phyloP scores from a whole-genome alignment of 2,113 vertebrate genomes.

The Phoenicopterus ruber region DNA sequence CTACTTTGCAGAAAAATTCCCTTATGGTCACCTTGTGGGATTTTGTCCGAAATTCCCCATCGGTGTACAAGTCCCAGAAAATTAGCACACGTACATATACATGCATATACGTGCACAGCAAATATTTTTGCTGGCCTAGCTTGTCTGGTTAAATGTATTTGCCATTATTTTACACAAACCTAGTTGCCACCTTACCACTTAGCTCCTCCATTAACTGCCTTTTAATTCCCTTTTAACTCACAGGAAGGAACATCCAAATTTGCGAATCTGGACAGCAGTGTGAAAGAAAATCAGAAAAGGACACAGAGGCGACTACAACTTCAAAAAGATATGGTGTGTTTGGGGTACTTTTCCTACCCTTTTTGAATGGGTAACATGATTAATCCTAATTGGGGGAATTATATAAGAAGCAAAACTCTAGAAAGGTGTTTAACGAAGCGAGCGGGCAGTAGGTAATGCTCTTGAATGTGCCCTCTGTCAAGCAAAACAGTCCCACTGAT shows the following conservation, averaged over 20 bases:
- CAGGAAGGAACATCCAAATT: constrained; percentile 97
- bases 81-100: too few relatives aligned
- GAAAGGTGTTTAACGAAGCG: not conserved
- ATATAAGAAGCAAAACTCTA: not conserved
- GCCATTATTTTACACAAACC: not conserved
- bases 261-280: constrained; percentile 88
- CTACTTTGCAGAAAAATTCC: not conserved
- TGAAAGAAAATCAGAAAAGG: constrained; percentile 94
- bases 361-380: not conserved
- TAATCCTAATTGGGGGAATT: not conserved
- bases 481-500: not conserved
- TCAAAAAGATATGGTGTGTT: constrained; percentile 89
- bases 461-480: not conserved
- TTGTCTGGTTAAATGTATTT: not conserved
- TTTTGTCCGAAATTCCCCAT: not conserved
- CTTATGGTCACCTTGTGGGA: not conserved
- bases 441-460: not conserved
- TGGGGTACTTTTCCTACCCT: not conserved
- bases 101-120: not conserved
- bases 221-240: too few relatives aligned
- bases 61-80: not conserved
- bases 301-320: constrained; percentile 88
- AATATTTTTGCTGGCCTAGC: not conserved
- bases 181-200: not conserved
- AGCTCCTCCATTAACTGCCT: not conserved